Evolutionary conservation across 2,888 invertebrate genomes (phyloP).

Genomic region (Caenorhabditis sp.): DNA sequence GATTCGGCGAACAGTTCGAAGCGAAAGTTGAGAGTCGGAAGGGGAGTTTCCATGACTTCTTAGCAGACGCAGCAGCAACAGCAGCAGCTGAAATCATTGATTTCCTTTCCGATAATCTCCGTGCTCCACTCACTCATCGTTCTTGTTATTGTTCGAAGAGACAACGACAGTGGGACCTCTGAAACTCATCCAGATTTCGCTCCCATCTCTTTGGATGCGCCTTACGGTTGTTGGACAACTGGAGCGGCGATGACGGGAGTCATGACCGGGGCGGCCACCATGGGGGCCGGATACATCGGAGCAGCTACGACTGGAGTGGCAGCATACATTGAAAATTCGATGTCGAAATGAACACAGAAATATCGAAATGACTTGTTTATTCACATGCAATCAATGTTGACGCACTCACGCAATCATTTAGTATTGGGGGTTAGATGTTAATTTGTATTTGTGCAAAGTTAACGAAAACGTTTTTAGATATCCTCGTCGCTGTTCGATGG

Average conservation of each 20-base stretch:
- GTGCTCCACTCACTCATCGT: neutral
- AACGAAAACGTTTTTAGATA: neutral
- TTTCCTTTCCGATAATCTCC: no score
- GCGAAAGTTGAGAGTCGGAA: neutral
- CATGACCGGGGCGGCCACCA: conserved; percentile 14
- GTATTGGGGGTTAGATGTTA: conserved; percentile 5
- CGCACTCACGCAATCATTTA: conserved; percentile 4
- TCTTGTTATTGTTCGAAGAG: neutral
- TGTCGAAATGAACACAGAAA: neutral
- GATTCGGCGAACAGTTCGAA: neutral
- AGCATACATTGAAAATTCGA: neutral
- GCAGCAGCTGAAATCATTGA: conserved; percentile 2
- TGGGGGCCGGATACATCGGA: conserved; percentile 8
- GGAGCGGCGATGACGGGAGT: conserved; percentile 13
- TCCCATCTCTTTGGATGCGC: no score
- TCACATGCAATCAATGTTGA: conserved; percentile 7
- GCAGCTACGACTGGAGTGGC: conserved; percentile 7
- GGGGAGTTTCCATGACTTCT: neutral
- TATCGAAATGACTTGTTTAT: neutral
- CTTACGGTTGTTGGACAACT: conserved; percentile 2
- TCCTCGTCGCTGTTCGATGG: conserved; percentile 53
- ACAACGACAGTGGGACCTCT: conserved; percentile 1
- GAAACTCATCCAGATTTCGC: no score
- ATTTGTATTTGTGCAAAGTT: neutral
- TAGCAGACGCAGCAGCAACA: conserved; percentile 11